Conservation (phyloP, 2,797 vertebrate species). For the Mormyrus proboscirostris region DNA sequence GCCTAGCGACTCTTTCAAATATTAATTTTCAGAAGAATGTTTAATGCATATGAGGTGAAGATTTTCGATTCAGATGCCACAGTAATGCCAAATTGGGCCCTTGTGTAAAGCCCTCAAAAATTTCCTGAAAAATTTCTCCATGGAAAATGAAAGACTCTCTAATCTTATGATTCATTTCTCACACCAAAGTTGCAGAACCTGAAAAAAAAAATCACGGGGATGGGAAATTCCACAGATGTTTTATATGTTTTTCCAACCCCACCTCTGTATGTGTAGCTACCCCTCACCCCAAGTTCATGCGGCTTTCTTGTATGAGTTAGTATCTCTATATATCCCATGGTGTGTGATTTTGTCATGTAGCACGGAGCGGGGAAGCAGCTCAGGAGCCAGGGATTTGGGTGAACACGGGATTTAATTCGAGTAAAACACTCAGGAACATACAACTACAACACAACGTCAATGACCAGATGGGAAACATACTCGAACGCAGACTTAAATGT, state of each 20-base stretch:
- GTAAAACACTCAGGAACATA: background rate
- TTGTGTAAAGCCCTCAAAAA: background rate
- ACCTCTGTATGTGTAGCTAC: background rate
- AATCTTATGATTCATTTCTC: background rate
- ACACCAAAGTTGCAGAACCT: background rate
- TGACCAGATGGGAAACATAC: background rate
- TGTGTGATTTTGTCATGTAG: background rate
- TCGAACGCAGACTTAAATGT: background rate
- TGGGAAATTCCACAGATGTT: background rate
- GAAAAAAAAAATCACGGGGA: background rate
- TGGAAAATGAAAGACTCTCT: background rate
- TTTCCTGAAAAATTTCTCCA: background rate
- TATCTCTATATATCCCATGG: background rate
- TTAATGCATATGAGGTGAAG: background rate
- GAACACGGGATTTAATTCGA: background rate
- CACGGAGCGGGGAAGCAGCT: background rate
- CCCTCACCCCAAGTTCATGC: background rate
- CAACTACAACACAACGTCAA: background rate
- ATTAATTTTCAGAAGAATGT: background rate
- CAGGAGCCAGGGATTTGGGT: background rate
- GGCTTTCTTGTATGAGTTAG: background rate
- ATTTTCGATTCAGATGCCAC: background rate
- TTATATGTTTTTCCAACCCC: background rate
- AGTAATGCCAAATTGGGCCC: background rate
- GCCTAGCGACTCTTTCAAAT: background rate